Evolutionary conservation across 2,888 invertebrate genomes (phyloP), one percentile per base, ranked within the genome.

Genomic region (Cryptophagus acutangulus): DNA sequence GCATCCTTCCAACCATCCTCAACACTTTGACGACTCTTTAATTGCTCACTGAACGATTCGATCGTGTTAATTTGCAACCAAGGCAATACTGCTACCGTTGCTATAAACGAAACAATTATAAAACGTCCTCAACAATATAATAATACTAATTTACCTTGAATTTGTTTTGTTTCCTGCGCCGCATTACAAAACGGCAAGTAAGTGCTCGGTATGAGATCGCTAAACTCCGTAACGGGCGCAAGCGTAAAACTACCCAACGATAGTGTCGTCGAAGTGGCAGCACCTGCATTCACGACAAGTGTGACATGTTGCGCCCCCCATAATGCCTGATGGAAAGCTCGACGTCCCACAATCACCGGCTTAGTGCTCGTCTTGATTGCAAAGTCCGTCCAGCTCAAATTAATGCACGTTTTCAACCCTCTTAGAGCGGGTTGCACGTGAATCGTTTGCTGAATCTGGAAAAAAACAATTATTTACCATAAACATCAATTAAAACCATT

Each of bases 221-320:
- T 84, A 67, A 88, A 88, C 71, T 88, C 87, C 4, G 85, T 84
- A 18, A 88, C 77, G 4, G 87, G 84, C 52, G 78, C 77, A 46
- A 88, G 69, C 55, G 79, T 81, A 59, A 81, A 73, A 25, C 79
- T 78, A 47, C 78, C 78, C 17, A 79, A 72, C 25, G 71, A 68
- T 41, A 71, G 58, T 35, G 65, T 57, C 41, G 57, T 63, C 2
- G 77, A 78, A 3, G 77, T 74, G 5, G 75, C 74, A 43, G 76
- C 72, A 57, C 82, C 84, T 51, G 81, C 77, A 36, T 78, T 75
- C 33, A 82, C 70, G 62, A 81, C 81, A 53, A 82, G 61, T 0
- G 83, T 84, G 1, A 85, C 82, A 37, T 82, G 78, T 8, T 79
- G 77, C 2, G 78, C 78, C 2, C 82, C 79, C 87, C 87, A 88